Evolutionary conservation across 2,113 vertebrate species (phyloP).

Genomic region (Petrocephalus microphthalmus): DNA sequence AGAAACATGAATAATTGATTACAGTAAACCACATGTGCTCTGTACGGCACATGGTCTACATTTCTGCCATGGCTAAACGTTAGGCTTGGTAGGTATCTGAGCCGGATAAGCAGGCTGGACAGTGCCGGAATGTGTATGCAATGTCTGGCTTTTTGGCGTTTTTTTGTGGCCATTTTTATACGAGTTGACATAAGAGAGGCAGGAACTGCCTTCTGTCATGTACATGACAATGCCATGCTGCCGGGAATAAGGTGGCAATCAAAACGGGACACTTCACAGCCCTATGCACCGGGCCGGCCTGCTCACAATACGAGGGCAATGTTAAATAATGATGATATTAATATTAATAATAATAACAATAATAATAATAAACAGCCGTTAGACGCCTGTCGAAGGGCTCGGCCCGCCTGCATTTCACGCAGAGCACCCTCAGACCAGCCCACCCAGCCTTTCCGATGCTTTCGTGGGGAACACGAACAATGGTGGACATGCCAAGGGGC

Average conservation of each 20-base stretch:
- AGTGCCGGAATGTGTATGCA: neutral
- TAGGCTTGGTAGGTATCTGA: neutral
- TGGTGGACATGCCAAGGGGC: neutral
- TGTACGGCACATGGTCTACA: neutral
- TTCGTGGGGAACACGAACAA: neutral
- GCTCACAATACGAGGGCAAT: neutral
- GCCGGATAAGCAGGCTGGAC: neutral
- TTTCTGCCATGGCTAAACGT: neutral
- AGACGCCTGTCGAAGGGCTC: neutral
- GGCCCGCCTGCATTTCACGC: neutral
- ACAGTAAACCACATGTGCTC: neutral
- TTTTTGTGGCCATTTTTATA: neutral
- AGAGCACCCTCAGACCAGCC: neutral
- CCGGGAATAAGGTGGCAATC: neutral
- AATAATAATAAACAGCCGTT: neutral
- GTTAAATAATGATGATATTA: neutral
- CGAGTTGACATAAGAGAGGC: neutral
- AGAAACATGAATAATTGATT: no score
- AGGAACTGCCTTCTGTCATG: neutral
- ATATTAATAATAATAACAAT: no score
- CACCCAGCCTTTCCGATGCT: neutral
- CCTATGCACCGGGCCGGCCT: neutral
- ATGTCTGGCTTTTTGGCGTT: neutral
- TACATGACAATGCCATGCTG: neutral
- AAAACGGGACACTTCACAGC: neutral